These are phyloP conservation scores for Aldabrachelys gigantea DNA, from an alignment of 2,113 vertebrate species.

Conservation along the genomic window DNA sequence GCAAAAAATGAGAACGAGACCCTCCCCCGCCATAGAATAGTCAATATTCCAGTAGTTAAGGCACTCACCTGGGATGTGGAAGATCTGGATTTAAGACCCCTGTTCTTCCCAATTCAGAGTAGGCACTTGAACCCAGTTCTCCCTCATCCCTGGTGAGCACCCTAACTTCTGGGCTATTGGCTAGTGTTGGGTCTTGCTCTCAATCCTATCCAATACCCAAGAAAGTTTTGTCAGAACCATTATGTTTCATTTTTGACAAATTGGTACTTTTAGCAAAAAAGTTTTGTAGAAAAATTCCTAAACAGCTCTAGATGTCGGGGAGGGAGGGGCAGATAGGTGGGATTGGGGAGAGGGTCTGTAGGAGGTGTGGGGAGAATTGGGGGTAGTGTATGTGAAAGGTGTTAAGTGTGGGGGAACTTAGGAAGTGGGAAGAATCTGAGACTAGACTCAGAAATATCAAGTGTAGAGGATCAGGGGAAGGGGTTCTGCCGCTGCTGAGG, in stretches of 20 bases:
- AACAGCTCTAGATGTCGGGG: not conserved
- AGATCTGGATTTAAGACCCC: not conserved
- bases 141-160: not conserved
- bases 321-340: too few species aligned
- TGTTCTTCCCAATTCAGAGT: not conserved
- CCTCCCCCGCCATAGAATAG: not conserved
- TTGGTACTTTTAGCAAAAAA: not conserved
- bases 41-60: not conserved
- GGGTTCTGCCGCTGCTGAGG: not conserved
- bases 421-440: not conserved
- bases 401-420: not conserved
- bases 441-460: not conserved
- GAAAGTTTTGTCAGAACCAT: not conserved
- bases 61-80: not conserved
- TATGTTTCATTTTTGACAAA: not conserved
- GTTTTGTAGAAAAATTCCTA: not conserved
- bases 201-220: not conserved
- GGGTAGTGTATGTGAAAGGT: not conserved
- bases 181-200: not conserved
- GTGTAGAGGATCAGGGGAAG: not conserved
- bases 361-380: not conserved
- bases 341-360: fast-evolving
- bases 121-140: not conserved
- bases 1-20: not conserved
- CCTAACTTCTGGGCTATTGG: not conserved